Conservation (phyloP, 2,888 invertebrate genomes). For the Plemyria rubiginata region DNA sequence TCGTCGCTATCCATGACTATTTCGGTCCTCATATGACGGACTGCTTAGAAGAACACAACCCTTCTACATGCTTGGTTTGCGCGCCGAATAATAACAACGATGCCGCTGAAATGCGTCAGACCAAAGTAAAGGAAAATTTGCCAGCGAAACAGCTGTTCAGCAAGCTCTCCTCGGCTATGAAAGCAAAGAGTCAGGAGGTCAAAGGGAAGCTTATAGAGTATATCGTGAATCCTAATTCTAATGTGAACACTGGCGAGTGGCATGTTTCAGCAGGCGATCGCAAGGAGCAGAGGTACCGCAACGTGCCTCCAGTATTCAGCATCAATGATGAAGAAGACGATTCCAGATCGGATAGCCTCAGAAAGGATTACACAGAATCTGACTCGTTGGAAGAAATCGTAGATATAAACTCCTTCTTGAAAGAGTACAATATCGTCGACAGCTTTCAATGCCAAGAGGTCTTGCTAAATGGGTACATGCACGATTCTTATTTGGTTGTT, state of each 20-base stretch:
- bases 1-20: conserved; percentile 92
- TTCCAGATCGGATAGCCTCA: conserved; percentile 60
- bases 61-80: conserved; percentile 92
- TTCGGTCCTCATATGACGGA: conserved; percentile 92
- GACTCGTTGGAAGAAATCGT: conserved; percentile 91
- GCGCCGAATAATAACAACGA: conserved; percentile 81
- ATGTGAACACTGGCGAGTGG: conserved; percentile 86
- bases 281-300: conserved; percentile 94
- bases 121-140: conserved; percentile 65
- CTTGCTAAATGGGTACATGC: conserved; percentile 94
- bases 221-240: conserved; percentile 93
- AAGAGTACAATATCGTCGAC: conserved; percentile 92
- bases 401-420: conserved; percentile 91
- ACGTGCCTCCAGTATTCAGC: conserved; percentile 96
- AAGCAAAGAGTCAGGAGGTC: conserved; percentile 95
- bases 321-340: conserved; percentile 93
- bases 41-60: conserved; percentile 94
- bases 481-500: conserved; percentile 94
- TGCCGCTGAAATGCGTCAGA: conserved; percentile 54
- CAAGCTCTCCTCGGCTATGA: conserved; percentile 94
- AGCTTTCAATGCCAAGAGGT: conserved; percentile 97
- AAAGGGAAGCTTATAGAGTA: conserved; percentile 96
- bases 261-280: conserved; percentile 94
- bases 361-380: conserved; percentile 78
- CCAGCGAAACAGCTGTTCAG: conserved; percentile 90